A percentile compares a stretch with the other conserved stretches of the same genome.
Evolutionary conservation across 2,888 invertebrate genomes (phyloP).

Genomic region (Sinohyriopsis cumingii): DNA sequence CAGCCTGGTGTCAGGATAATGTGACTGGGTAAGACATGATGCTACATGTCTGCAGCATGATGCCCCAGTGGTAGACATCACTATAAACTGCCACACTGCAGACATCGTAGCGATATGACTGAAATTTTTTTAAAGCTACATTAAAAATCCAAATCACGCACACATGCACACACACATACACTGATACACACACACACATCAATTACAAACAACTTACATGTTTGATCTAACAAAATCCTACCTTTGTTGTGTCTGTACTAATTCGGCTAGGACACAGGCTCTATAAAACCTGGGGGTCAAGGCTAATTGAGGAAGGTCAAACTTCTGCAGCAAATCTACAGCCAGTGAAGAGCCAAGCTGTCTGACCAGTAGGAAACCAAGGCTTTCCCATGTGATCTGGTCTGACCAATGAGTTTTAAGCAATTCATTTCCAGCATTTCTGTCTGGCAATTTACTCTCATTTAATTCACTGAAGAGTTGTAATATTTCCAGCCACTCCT

Average conservation of each 20-base stretch:
- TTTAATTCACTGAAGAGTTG: constrained; percentile 1
- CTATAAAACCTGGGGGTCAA: constrained; percentile 44
- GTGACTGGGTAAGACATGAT: too few relatives aligned
- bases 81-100: too few relatives aligned
- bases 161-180: too few relatives aligned
- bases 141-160: too few relatives aligned
- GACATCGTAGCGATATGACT: too few relatives aligned
- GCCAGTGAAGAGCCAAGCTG: constrained; percentile 42
- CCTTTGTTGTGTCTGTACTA: constrained; percentile 51
- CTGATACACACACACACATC: too few relatives aligned
- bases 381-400: constrained; percentile 44
- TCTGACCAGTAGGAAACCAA: constrained; percentile 47
- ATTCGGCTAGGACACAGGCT: constrained; percentile 41
- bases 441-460: neutral
- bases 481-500: neutral
- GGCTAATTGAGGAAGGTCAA: constrained; percentile 23
- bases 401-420: constrained; percentile 21
- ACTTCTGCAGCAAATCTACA: constrained; percentile 40
- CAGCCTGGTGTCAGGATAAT: too few relatives aligned
- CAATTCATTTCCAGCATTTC: too few relatives aligned
- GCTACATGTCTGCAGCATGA: too few relatives aligned
- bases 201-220: too few relatives aligned
- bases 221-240: constrained; percentile 12
- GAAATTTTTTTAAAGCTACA: too few relatives aligned
- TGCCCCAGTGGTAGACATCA: too few relatives aligned